Conservation (phyloP, 1,140 invertebrate species). For the Drosophila ananassae region DNA sequence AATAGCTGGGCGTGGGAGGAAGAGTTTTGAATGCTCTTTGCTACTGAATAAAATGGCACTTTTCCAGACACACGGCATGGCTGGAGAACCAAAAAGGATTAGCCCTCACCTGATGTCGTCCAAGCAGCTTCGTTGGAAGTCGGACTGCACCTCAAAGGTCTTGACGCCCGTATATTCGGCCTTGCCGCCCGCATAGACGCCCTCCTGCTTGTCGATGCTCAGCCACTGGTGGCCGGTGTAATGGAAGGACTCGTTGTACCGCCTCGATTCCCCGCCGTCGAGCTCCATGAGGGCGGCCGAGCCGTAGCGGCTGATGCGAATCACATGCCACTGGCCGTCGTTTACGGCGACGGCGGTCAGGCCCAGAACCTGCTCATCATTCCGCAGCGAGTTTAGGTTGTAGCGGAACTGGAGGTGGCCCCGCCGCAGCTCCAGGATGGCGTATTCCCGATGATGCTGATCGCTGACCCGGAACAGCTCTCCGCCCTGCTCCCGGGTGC, state of each 20-base stretch:
- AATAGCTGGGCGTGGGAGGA: background rate
- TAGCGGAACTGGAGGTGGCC: constrained; percentile 87
- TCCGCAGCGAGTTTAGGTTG: constrained; percentile 87
- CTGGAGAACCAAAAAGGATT: background rate
- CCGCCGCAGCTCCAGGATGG: constrained; percentile 87
- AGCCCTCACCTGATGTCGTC: constrained; percentile 83
- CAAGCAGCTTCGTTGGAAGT: constrained; percentile 86
- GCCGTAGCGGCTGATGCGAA: constrained; percentile 87
- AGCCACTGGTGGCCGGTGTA: constrained; percentile 87
- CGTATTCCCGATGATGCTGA: constrained; percentile 88
- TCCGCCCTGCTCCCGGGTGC: constrained; percentile 88
- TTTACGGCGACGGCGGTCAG: constrained; percentile 87
- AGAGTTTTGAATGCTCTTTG: background rate
- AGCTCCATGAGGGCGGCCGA: constrained; percentile 87
- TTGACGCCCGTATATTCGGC: constrained; percentile 87
- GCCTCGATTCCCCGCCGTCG: constrained; percentile 89
- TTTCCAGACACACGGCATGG: too few relatives aligned
- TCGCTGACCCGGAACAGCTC: constrained; percentile 87
- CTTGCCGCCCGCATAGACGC: constrained; percentile 88
- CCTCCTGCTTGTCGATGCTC: constrained; percentile 87
- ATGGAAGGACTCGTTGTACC: constrained; percentile 88
- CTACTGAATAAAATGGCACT: background rate
- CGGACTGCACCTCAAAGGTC: constrained; percentile 87
- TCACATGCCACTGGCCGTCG: constrained; percentile 90
- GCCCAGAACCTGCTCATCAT: constrained; percentile 86